Evolutionary conservation across 2,113 vertebrate species (phyloP).

Genomic region (human): DNA sequence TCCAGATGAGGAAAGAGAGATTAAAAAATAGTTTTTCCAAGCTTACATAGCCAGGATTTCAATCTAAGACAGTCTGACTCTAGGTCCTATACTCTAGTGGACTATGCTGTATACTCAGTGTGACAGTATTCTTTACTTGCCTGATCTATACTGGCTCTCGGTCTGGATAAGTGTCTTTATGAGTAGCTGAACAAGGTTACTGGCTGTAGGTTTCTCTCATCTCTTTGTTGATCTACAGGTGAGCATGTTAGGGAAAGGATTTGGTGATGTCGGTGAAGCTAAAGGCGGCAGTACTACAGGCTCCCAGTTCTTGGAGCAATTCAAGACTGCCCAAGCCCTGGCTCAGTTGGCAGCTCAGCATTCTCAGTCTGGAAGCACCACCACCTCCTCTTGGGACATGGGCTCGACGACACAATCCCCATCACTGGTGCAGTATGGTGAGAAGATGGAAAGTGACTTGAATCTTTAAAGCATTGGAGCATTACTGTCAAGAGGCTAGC

Average conservation of each 20-base stretch:
- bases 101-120: not conserved
- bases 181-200: not conserved
- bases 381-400: slow-evolving; percentile 92
- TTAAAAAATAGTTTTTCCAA: not conserved
- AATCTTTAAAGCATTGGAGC: rapidly evolving
- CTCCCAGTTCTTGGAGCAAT: slow-evolving; percentile 98
- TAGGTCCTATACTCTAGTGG: not conserved
- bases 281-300: slow-evolving; percentile 93
- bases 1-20: slow-evolving; percentile 18
- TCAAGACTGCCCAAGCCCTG: slow-evolving; percentile 97
- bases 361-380: slow-evolving; percentile 86
- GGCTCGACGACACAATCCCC: slow-evolving; percentile 84
- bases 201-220: not conserved
- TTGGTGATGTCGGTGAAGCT: slow-evolving; percentile 93
- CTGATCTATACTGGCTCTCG: not conserved
- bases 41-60: not conserved
- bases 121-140: not conserved
- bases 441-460: slow-evolving; percentile 58
- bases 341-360: slow-evolving; percentile 97
- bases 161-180: not conserved
- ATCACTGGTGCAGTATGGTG: slow-evolving; percentile 94
- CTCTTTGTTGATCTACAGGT: slow-evolving; percentile 85
- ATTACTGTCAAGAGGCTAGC: rapidly evolving
- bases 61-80: not conserved
- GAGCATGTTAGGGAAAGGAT: slow-evolving; percentile 96